A percentile compares a stretch with the other conserved stretches of the same genome.
phyloP scores from a whole-genome alignment of 92 coral and sea anemone species.

The Palythoa grandis region DNA sequence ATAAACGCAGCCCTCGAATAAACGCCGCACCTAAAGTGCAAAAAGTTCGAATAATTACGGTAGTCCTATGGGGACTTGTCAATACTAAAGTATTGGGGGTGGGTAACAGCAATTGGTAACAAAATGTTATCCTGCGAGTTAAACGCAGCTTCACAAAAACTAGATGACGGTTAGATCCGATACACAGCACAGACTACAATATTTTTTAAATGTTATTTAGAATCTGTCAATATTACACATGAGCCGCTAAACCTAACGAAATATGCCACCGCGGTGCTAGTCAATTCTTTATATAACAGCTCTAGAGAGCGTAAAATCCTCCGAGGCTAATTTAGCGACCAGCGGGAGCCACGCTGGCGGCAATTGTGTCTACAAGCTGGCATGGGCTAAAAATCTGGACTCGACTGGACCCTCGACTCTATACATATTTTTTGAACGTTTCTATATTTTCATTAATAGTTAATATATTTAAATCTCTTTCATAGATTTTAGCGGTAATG shows the following conservation, averaged over 20 bases:
- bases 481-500: slow-evolving; percentile 21
- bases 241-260: slow-evolving; percentile 4
- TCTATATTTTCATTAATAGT: slow-evolving; percentile 15
- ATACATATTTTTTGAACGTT: neutral
- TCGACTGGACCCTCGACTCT: slow-evolving; percentile 19
- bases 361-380: slow-evolving; percentile 16
- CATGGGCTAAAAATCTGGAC: slow-evolving; percentile 11
- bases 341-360: slow-evolving; percentile 20
- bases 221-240: slow-evolving; percentile 12
- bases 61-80: slow-evolving; percentile 18
- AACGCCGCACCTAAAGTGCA: slow-evolving; percentile 26
- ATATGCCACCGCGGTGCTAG: neutral
- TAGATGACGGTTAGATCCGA: slow-evolving; percentile 14
- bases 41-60: slow-evolving; percentile 5
- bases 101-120: slow-evolving; percentile 13
- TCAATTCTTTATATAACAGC: neutral
- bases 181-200: slow-evolving; percentile 2
- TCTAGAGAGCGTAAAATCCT: slow-evolving; percentile 15
- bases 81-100: slow-evolving; percentile 13
- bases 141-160: slow-evolving; percentile 12
- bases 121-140: slow-evolving; percentile 9
- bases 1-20: slow-evolving; percentile 20
- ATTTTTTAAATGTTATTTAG: slow-evolving; percentile 12
- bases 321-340: slow-evolving; percentile 14
- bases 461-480: slow-evolving; percentile 14